Evolutionary conservation across 2,888 invertebrate genomes (phyloP).

Genomic region (Philereme transversata): DNA sequence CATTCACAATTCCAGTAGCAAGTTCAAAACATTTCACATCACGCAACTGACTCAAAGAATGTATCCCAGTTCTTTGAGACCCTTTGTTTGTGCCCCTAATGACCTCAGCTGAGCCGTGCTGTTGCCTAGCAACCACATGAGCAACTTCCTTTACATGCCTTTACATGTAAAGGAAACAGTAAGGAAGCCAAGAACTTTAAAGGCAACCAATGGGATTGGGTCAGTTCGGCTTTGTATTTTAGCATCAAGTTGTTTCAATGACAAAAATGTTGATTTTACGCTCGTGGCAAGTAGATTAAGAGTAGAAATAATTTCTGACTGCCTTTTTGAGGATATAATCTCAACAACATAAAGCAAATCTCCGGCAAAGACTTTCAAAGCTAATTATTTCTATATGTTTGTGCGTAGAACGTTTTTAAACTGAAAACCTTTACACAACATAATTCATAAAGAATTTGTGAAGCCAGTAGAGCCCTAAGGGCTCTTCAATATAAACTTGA

Average conservation of each 20-base stretch:
- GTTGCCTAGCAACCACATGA: conserved; percentile 40
- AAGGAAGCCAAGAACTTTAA: conserved; percentile 17
- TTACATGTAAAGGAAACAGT: conserved; percentile 14
- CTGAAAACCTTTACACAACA: conserved; percentile 26
- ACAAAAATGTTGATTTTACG: background rate
- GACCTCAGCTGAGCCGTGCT: conserved; percentile 50
- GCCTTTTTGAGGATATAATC: background rate
- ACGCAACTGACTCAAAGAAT: conserved; percentile 28
- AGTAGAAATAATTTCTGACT: background rate
- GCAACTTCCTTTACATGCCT: conserved; percentile 8
- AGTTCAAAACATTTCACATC: conserved; percentile 24
- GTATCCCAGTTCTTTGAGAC: conserved; percentile 29
- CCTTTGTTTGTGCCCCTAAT: conserved; percentile 52
- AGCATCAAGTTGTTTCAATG: conserved; percentile 8
- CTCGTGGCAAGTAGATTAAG: background rate
- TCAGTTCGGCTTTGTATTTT: conserved; percentile 2
- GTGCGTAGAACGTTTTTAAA: conserved; percentile 5
- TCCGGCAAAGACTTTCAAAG: background rate
- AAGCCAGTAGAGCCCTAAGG: conserved; percentile 34
- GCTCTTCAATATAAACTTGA: conserved; percentile 36
- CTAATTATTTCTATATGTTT: background rate
- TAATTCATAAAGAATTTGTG: conserved; percentile 30
- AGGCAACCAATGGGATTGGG: conserved; percentile 8
- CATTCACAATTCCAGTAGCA: conserved; percentile 11
- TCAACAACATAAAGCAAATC: background rate